Evolutionary conservation across 2,888 invertebrate species (phyloP).

Genomic region (Pedicia rivosa): DNA sequence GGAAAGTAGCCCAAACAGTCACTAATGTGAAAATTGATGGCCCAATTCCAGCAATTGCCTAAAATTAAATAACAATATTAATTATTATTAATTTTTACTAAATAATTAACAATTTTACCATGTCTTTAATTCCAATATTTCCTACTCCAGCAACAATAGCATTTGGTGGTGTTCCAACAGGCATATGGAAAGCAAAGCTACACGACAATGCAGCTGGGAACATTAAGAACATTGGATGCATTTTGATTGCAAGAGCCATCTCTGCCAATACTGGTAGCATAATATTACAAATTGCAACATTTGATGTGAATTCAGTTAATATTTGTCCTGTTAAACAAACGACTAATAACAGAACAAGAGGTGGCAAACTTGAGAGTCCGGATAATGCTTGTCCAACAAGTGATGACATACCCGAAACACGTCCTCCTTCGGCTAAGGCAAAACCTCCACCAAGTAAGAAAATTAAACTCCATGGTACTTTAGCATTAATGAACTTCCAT

Average conservation of each 20-base stretch:
- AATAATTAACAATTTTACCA: slow-evolving; percentile 41
- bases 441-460: slow-evolving; percentile 81
- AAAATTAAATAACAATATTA: slow-evolving; percentile 17
- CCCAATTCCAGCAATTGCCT: slow-evolving; percentile 60
- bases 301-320: slow-evolving; percentile 79
- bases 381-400: slow-evolving; percentile 57
- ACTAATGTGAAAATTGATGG: slow-evolving; percentile 62
- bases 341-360: slow-evolving; percentile 50
- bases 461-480: slow-evolving; percentile 81
- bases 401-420: slow-evolving; percentile 58
- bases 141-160: slow-evolving; percentile 80
- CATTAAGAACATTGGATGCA: slow-evolving; percentile 82
- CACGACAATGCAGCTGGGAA: slow-evolving; percentile 77
- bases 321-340: slow-evolving; percentile 61
- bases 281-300: slow-evolving; percentile 81
- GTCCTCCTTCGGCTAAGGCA: slow-evolving; percentile 75
- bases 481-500: slow-evolving; percentile 72
- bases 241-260: slow-evolving; percentile 49
- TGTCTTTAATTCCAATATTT: slow-evolving; percentile 60
- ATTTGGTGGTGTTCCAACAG: slow-evolving; percentile 90
- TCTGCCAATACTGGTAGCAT: slow-evolving; percentile 70
- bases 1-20: slow-evolving; percentile 53
- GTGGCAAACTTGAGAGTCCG: slow-evolving; percentile 45
- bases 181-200: slow-evolving; percentile 86
- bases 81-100: too few relatives aligned